Base-by-base conservation (phyloP, 2,113 vertebrate genomes). In the Dipodomys spectabilis region DNA sequence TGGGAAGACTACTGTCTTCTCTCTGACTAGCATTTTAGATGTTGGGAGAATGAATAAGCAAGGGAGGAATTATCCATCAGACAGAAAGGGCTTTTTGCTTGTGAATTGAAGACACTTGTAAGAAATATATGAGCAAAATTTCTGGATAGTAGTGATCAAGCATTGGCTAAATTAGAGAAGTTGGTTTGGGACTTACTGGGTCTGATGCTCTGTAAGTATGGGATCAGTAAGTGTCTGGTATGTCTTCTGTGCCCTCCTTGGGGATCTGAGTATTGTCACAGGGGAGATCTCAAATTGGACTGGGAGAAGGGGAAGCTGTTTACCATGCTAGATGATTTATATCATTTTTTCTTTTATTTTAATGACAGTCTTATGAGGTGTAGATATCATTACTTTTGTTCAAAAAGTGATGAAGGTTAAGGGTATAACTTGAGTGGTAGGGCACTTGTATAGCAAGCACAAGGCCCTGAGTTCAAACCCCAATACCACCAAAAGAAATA, bases 141-240 rank as follows among this genome's bases (percentile, higher is more conserved):
- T 91, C 65, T 11, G 86, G 92, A 80, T 93, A 88, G 88, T 75
- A 94, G 80, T 92, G 84, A 74, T 95, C 93, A 81, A 86, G 79
- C 88, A 81, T 27, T 87, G 88, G 10, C 3, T 91, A 28, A 81
- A 86, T 80, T 92, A 49, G 12, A 45, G 71, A 95, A 95, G 20
- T 79, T 73, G 30, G 32, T 92, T 57, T 91, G 81, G 62, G 49
- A 53, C 71, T 79, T 80, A 82, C 23, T 85, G 81, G 71, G 30
- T 27, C 49, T 68, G 25, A 19, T 77, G 30, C 27, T 69, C 53
- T 60, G 32, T 68, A 49, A 77, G 44, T 84, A 28, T 77, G 49
- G 91, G 89, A 23, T 88, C 60, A 64, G n/a, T 78, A 49, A 35
- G 62, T 91, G 3, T 62, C 28, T 13, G 89, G 32, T 71, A 0